phyloP scores from a whole-genome alignment of 1,140 invertebrate species.

The Calycopis cecrops region DNA sequence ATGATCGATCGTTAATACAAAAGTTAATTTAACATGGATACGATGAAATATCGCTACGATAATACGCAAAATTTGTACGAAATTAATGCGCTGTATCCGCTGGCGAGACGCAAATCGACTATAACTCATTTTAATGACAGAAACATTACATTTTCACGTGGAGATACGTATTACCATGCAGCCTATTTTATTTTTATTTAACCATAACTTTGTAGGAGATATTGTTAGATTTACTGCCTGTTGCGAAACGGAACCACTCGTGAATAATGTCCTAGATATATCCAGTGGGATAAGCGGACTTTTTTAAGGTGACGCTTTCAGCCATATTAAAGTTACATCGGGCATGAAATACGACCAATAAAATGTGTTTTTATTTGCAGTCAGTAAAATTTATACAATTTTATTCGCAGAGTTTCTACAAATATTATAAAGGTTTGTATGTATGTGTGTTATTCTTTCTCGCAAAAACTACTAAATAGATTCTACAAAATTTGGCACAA shows the following conservation, averaged over 20 bases:
- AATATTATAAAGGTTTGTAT: too few relatives aligned
- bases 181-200: background rate
- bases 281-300: background rate
- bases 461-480: too few relatives aligned
- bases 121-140: background rate
- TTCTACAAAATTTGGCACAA: too few relatives aligned
- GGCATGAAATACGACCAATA: too few relatives aligned
- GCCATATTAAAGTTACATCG: background rate
- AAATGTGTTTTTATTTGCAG: too few relatives aligned
- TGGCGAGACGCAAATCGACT: slow-evolving; percentile 5
- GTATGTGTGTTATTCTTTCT: too few relatives aligned
- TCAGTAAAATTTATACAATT: too few relatives aligned
- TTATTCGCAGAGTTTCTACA: too few relatives aligned
- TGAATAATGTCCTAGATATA: background rate
- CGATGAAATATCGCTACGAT: background rate
- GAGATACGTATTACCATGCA: background rate
- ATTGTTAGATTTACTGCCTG: slow-evolving; percentile 3
- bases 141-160: slow-evolving; percentile 3
- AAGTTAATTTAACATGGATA: background rate
- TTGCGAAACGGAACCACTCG: background rate
- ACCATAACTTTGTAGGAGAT: background rate
- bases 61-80: slow-evolving; percentile 1
- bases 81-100: background rate
- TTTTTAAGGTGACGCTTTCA: background rate
- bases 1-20: background rate